A percentile compares a stretch with the other conserved stretches of the same genome.
phyloP scores from a whole-genome alignment of 2,797 vertebrate genomes.

The Phoxinus dragarum region DNA sequence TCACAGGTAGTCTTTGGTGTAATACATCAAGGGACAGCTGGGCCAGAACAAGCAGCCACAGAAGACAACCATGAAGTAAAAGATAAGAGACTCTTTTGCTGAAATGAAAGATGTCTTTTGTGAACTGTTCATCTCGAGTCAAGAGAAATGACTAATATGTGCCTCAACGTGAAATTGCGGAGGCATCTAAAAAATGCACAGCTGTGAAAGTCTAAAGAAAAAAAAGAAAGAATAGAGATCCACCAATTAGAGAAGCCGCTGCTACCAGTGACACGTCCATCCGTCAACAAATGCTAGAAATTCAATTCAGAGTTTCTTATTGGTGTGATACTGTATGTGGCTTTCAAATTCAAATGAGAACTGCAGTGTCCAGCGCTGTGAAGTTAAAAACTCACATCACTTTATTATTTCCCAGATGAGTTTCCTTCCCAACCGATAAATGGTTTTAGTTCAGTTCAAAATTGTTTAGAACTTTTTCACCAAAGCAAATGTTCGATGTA shows the following conservation, averaged over 20 bases:
- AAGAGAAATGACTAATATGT: conserved; percentile 24
- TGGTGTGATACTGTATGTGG: not conserved
- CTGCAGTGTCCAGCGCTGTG: no score
- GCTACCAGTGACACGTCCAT: not conserved
- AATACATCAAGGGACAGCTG: conserved; percentile 36
- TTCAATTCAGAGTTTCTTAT: not conserved
- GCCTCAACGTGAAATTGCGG: not conserved
- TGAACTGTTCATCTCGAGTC: conserved; percentile 30
- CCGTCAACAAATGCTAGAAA: not conserved
- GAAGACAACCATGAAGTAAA: conserved; percentile 26
- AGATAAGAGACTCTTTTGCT: conserved; percentile 19
- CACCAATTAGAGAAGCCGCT: not conserved
- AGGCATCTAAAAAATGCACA: not conserved
- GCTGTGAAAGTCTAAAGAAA: not conserved
- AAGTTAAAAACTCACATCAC: conserved; percentile 4
- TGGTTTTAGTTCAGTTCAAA: not conserved
- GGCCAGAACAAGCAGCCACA: conserved; percentile 36
- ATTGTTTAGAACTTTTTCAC: not conserved
- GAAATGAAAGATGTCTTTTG: conserved; percentile 25
- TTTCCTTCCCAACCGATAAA: not conserved
- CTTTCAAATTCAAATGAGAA: not conserved
- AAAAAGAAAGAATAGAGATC: not conserved
- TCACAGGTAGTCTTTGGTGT: conserved; percentile 46
- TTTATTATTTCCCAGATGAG: not conserved
- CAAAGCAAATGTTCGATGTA: not conserved